Base-by-base conservation (phyloP, 2,113 vertebrate genomes). In the Sinosuthora webbiana region DNA sequence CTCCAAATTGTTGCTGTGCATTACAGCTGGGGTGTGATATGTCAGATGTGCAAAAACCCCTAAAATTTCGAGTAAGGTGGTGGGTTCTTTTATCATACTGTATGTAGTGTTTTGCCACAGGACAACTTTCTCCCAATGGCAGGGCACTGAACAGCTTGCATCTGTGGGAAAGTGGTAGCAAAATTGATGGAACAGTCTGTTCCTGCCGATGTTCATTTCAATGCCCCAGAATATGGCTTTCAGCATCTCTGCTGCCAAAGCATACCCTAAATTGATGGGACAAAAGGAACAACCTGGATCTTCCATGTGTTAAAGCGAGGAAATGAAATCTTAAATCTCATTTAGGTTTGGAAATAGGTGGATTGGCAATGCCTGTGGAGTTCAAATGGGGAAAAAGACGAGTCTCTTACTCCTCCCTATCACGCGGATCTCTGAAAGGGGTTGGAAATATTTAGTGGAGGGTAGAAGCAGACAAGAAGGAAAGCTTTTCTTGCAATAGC, bases 141-240 rank as follows among this genome's bases (percentile, higher is more conserved):
- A 90, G 75, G 95, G 65, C 50, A 67, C 45, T 76, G 93, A 95
- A 85, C 81, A 91, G 91, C 71, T 95, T 95, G 93, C 47, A 30
- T 95, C 76, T 78, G 47, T 91, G 88, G 78, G 78, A 84, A 94
- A 83, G 81, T 64, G 68, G 87, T 88, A 59, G 73, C 8, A 10
- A 73, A 96, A 93, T 44, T 94, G 92, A 93, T 86, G 90, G 91
- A 96, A 89, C 93, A 87, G 82, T 92, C 91, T 95, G 88, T 96
- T 93, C 80, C 87, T 79, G 59, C 31, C 3, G 71, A 81, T 87
- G 87, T 62, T 96, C 93, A 87, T 92, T 96, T 95, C 2, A 0
- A 18, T 89, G 92, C 73, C 93, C 83, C 64, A 33, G 75, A 94
- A 92, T 31, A 88, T 1, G 1, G 44, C 71, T 93, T 82, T 83